Conservation (phyloP, 2,797 vertebrate species). For the Microctenopoma stevenorrisi region DNA sequence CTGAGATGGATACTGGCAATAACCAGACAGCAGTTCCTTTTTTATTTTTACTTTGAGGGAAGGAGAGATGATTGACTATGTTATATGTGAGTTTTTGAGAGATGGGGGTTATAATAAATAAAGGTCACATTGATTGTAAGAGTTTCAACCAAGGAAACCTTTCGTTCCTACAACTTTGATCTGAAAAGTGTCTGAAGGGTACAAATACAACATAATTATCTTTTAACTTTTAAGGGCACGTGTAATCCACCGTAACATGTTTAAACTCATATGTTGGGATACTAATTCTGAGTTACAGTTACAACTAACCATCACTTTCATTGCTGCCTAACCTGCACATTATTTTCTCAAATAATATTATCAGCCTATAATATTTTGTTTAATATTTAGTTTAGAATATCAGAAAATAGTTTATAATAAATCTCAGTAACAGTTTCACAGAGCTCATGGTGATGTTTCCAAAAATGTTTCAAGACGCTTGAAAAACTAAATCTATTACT, state of each 20-base stretch:
- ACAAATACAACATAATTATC: constrained; percentile 48
- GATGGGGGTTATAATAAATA: constrained; percentile 85
- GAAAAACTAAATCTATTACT: background rate
- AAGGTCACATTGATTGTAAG: constrained; percentile 84
- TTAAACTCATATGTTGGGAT: constrained; percentile 2
- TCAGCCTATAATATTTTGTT: background rate
- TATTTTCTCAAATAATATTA: constrained; percentile 15
- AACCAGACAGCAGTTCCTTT: constrained; percentile 85
- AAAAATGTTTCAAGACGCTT: background rate
- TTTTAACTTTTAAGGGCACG: constrained; percentile 31
- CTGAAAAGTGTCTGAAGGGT: constrained; percentile 67
- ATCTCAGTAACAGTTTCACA: background rate
- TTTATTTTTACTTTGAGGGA: constrained; percentile 85
- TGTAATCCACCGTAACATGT: constrained; percentile 24
- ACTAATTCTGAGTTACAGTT: constrained; percentile 3
- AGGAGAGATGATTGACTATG: constrained; percentile 84
- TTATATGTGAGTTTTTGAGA: constrained; percentile 86
- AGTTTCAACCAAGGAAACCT: constrained; percentile 76
- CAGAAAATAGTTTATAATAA: background rate
- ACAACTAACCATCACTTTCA: constrained; percentile 7
- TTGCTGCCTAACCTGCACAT: background rate
- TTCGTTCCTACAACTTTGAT: constrained; percentile 73
- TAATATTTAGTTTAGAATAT: background rate
- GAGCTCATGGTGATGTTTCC: constrained; percentile 2
- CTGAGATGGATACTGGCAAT: constrained; percentile 88